Evolutionary conservation across 2,797 vertebrate genomes (phyloP).

Genomic region (Bovichtus variegatus): DNA sequence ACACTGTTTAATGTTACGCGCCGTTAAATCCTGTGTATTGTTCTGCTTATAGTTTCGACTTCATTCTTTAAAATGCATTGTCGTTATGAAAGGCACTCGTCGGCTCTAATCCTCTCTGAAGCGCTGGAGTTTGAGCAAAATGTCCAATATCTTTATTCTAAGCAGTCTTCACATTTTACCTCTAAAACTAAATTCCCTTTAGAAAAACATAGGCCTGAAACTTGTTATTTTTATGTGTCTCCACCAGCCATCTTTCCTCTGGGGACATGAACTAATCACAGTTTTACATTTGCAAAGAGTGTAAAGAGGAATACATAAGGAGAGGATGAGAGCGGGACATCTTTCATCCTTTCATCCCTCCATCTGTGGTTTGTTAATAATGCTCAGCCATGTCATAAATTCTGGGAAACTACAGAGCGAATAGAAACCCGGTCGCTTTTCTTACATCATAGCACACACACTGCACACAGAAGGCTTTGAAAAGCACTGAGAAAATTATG

Average conservation of each 20-base stretch:
- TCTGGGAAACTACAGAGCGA: slow-evolving; percentile 10
- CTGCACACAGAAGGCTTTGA: background rate
- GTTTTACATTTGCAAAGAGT: slow-evolving; percentile 15
- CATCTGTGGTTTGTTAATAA: slow-evolving; percentile 68
- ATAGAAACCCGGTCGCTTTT: background rate
- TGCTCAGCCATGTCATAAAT: too few species aligned
- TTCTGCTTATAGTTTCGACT: slow-evolving; percentile 9
- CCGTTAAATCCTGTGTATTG: background rate
- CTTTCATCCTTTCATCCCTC: slow-evolving; percentile 38
- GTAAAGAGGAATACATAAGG: slow-evolving; percentile 15
- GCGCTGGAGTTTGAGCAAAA: background rate
- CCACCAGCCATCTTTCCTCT: background rate
- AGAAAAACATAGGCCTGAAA: too few species aligned
- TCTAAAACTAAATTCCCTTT: background rate
- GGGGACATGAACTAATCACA: background rate
- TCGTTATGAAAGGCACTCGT: slow-evolving; percentile 17
- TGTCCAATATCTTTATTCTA: background rate
- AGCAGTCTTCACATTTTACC: background rate
- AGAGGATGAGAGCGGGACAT: slow-evolving; percentile 26
- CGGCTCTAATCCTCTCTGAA: background rate
- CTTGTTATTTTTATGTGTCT: too few species aligned
- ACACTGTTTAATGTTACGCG: slow-evolving; percentile 2
- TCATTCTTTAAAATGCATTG: background rate
- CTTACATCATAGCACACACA: slow-evolving; percentile 1
- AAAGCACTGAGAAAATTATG: background rate